Percentiles rank a stretch among this genome's conserved stretches.
These are phyloP conservation scores for Uropsilus gracilis DNA, from an alignment of 2,113 vertebrate genomes.

Conservation along the genomic window DNA sequence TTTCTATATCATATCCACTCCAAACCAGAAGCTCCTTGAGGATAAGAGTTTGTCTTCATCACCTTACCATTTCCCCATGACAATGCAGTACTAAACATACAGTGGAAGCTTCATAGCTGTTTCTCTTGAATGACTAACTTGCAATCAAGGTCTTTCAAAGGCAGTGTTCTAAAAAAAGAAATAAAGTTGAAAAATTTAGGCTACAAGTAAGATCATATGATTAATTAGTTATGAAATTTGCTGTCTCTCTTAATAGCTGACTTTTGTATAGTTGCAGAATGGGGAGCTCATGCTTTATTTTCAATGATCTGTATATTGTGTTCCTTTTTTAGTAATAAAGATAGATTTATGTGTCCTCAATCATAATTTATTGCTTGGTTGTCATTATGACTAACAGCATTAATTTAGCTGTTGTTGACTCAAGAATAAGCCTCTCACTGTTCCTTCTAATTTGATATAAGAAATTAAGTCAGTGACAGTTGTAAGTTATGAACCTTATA, in stretches of 20 bases:
- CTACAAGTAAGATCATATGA: not conserved
- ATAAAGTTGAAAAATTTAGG: not conserved
- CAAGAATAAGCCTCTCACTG: not conserved
- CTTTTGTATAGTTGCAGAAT: not conserved
- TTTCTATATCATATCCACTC: not conserved
- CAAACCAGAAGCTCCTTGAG: not conserved
- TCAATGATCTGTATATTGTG: not conserved
- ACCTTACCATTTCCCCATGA: not conserved
- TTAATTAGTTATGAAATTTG: not conserved
- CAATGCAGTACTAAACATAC: not conserved
- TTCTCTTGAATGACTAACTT: not conserved
- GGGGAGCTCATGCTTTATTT: not conserved
- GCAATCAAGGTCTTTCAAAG: not conserved
- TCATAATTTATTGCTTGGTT: not conserved
- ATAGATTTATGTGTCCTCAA: not conserved
- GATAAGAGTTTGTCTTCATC: not conserved
- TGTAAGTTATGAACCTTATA: not conserved
- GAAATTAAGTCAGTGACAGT: not conserved
- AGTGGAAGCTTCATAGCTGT: not conserved
- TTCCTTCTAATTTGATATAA: not conserved
- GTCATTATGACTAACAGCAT: not conserved
- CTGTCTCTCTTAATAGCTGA: not conserved
- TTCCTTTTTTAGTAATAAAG: not conserved
- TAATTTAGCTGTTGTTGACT: conserved; percentile 1
- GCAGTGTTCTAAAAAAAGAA: not conserved